Base-by-base conservation (phyloP, 2,888 invertebrate genomes). In the Oegoconia quadripuncta region DNA sequence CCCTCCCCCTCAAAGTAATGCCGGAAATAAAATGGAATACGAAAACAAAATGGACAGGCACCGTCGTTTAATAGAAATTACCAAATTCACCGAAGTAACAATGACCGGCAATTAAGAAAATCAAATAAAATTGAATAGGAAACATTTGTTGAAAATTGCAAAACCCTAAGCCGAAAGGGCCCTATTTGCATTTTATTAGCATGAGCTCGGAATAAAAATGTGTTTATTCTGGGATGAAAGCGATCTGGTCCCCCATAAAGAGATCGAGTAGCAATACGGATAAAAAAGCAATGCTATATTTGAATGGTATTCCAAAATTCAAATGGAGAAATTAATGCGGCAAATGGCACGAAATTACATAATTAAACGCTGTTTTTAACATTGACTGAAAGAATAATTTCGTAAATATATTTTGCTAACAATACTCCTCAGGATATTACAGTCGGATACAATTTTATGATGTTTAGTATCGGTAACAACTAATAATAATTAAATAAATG, bases 121-220 rank as follows among this genome's bases (percentile, higher is more conserved):
- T 71, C 70, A 69, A 73, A 79, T 76, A 74, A 78, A 80, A 80
- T 77, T 77, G 61, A 74, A 81, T 78, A 74, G 77, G 73, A 66
- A 71, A 72, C 79, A 80, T 80, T 82, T 79, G 81, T 80, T 64
- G 65, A 68, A 71, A 78, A 80, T 78, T 75, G 75, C 79, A 62
- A 73, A 75, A 68, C 76, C 74, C 70, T 77, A 74, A 81, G 71
- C 80, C 71, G 67, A 75, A 79, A 79, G 72, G 76, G 71, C 61
- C 69, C 64, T 72, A 80, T 82, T 82, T 82, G 65, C 82, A 82
- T 82, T 80, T 82, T 81, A 82, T 81, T 80, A 79, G 80, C 79
- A 72, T 79, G 75, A 70, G 74, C 72, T 72, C 61, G 62, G 76
- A 78, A 79, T 80, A 82, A 82, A 81, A 82, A 79, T 79, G 80